Base-by-base conservation (phyloP, 2,888 invertebrate species). In the Coelopa pilipes region DNA sequence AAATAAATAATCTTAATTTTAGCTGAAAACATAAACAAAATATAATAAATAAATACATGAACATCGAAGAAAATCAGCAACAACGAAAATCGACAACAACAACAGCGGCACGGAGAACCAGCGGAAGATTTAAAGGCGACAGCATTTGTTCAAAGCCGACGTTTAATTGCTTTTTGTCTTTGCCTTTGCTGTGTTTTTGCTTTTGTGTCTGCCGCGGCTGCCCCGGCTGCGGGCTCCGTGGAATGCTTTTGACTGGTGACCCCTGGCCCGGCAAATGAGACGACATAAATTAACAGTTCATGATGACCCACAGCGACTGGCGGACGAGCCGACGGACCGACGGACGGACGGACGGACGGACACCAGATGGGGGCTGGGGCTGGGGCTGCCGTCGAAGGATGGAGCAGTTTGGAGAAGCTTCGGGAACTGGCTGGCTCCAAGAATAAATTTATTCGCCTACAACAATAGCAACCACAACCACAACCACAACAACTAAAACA, bases 221-320 rank as follows among this genome's bases (percentile, higher is more conserved):
- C n/a, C 21, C 24, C 24, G 24, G 13, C 24, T 34, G 19, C 10
- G 24, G 62, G n/a, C 62, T n/a, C 24, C 34, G 5, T 62, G 62
- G 66, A 66, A 66, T 50, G 66, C 66, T 65, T 65, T 65, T 66
- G 66, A 66, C 66, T 50, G 21, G 57, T 46, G 47, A 69, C 69
- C 69, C 57, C 46, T 57, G 45, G 57, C 69, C 55, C 7, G 45
- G 45, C n/a, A 46, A 69, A 69, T 69, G 70, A 70, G 47, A 66
- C 55, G 71, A 71, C 72, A 74, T 74, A 76, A 76, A 74, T 76
- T 70, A 76, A 70, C 67, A 76, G 76, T 74, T 74, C 76, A 74
- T 74, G 76, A 76, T 74, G 69, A 72, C 74, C 74, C 72, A 76
- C 70, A 73, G 74, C 76, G 70, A 63, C 71, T 47, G 15, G 13